Base-by-base conservation (phyloP, 2,113 vertebrate species). In the Bujurquina vittata region DNA sequence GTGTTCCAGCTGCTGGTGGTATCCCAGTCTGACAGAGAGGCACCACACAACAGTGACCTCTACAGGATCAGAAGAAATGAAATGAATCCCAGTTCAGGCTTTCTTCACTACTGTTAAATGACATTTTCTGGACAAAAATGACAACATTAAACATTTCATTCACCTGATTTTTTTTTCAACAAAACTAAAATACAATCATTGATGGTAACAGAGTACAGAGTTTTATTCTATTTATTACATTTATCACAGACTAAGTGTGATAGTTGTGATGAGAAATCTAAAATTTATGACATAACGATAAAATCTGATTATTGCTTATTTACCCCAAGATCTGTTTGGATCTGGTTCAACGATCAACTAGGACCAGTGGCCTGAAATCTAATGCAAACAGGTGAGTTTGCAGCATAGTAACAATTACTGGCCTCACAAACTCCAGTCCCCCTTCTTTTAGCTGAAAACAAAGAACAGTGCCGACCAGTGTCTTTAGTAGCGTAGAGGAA, bases 21-120 rank as follows among this genome's bases (percentile, higher is more conserved):
- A 49, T 77, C 49, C 58, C 43, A 76, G 20, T 85, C 77, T 80
- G 75, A 80, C 83, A 85, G 78, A 75, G 55, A 90, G 91, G 77
- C 69, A 58, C 73, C 94, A 93, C 94, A 77, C 95, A 94, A 96
- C 94, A 95, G 94, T 93, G 96, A 95, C 95, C 95, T 95, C 95
- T 95, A 93, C 95, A 96, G 95, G 93, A 90, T n/a, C 62, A 80
- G 15, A 63, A 54, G 81, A 87, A 84, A 91, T 83, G 80, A 79
- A 12, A 46, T 59, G 46, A 63, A 59, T 15, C 18, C 14, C 31
- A 35, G 11, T 22, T 57, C 60, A 84, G 73, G 15, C 60, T 75
- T 5, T 40, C 6, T 79, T 57, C 23, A 26, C 40, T 12, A 15
- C 20, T 56, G 57, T 54, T 17, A 35, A 43, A 77, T 33, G 7